Evolutionary conservation across 2,113 vertebrate genomes (phyloP).

Genomic region (Sylvia atricapilla): DNA sequence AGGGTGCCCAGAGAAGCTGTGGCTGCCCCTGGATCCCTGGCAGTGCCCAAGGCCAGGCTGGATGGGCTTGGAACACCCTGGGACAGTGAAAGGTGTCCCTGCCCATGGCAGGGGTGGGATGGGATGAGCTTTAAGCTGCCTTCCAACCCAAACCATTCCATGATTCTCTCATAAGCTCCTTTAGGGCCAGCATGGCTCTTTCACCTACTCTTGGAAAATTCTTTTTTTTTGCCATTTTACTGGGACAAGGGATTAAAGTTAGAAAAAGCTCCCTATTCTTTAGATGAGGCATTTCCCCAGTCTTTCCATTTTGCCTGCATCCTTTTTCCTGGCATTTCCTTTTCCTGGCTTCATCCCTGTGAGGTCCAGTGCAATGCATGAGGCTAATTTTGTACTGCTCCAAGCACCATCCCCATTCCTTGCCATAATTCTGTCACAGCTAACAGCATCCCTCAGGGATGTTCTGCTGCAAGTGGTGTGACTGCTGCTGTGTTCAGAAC

Average conservation of each 20-base stretch:
- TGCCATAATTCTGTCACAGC: background rate
- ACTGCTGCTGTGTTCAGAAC: background rate
- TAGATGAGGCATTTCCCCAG: background rate
- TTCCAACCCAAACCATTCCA: background rate
- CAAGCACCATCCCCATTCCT: rapidly evolving
- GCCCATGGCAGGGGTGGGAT: background rate
- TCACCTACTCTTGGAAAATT: background rate
- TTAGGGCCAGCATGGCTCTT: background rate
- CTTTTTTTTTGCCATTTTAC: background rate
- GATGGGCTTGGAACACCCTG: rapidly evolving
- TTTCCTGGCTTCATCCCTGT: background rate
- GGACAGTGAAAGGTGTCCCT: background rate
- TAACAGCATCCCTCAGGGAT: background rate
- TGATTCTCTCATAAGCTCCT: background rate
- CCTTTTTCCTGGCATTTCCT: background rate
- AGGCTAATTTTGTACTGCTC: background rate
- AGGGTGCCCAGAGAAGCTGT: background rate
- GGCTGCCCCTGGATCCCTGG: background rate
- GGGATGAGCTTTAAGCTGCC: background rate
- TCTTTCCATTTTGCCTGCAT: background rate
- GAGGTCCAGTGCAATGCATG: rapidly evolving
- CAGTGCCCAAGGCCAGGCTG: background rate
- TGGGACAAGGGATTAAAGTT: background rate
- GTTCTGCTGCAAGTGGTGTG: background rate
- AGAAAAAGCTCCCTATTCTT: background rate